Evolutionary conservation across 2,888 invertebrate genomes (phyloP), one percentile per base, ranked within the genome.

Genomic region (Trachelus iudaicus): DNA sequence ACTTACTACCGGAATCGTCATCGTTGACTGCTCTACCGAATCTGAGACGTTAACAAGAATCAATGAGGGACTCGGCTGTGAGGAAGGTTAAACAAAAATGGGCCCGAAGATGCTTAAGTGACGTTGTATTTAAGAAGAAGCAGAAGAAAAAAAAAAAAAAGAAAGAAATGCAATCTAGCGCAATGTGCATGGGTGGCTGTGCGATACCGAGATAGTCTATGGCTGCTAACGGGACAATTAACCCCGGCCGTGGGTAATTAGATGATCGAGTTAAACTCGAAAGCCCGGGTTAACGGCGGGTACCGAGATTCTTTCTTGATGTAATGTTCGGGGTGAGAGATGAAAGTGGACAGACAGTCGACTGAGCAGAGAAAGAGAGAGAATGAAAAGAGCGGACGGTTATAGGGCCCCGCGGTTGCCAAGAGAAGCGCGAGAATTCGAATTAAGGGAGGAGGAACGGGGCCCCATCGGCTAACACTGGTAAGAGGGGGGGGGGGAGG

Each of bases 211-310:
- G 56, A 23, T 56, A 9, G 23, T 56, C 56, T 23, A 9, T 23
- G 56, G 84, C 82, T 82, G 83, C 86, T 89, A 89, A 89, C 88
- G 88, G 87, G 88, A 88, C 89, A 89, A 90, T 90, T 90, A 90
- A 90, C 89, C 90, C 85, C 84, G 83, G 84, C 81, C 83, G 82
- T 84, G 76, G 82, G 87, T 90, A 90, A 90, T 90, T 89, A 88
- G 85, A 90, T 89, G 86, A 90, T 89, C 87, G 89, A 89, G 87
- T 90, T 90, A 88, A 89, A 89, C 89, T 83, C 82, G 87, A 88
- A 89, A 82, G 81, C 76, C 79, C 84, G 86, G 85, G 87, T 87
- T 88, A 84, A 87, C 82, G 84, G 84, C 83, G 80, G 69, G 40
- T 34, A 34, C 81, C 74, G 83, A 84, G 85, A 85, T 83, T 84